Percentiles rank a stretch among this genome's conserved stretches.
Evolutionary conservation across 2,888 invertebrate genomes (phyloP).

Genomic region (Noctua janthina): DNA sequence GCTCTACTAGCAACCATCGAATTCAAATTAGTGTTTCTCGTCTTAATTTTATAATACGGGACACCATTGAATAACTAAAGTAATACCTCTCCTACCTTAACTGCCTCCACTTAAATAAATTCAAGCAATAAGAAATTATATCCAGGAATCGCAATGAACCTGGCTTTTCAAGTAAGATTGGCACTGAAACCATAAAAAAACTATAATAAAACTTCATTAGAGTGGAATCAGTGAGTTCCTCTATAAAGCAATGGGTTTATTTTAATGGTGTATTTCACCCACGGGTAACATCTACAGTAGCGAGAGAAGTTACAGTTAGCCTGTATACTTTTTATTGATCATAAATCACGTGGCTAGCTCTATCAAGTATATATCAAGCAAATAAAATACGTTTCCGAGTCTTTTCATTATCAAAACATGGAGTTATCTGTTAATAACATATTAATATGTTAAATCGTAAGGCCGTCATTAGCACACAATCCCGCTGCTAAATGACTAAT

Average conservation of each 20-base stretch:
- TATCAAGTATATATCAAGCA: background rate
- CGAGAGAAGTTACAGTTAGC: conserved; percentile 5
- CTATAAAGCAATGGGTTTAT: conserved; percentile 45
- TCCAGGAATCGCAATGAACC: conserved; percentile 22
- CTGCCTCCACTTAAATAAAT: background rate
- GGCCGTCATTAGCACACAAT: background rate
- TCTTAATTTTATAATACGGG: background rate
- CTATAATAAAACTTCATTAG: conserved; percentile 49
- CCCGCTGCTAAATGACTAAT: background rate
- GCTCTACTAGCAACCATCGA: background rate
- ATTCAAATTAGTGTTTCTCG: background rate
- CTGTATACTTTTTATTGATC: conserved; percentile 31
- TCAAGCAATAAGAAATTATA: conserved; percentile 32
- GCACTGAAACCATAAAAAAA: conserved; percentile 49
- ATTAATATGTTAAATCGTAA: background rate
- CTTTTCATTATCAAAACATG: background rate
- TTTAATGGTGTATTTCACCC: conserved; percentile 35
- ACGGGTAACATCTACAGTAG: background rate
- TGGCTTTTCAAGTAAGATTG: conserved; percentile 26
- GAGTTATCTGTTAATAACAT: conserved; percentile 13
- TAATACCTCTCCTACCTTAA: background rate
- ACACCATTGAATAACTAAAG: background rate
- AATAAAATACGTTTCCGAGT: background rate
- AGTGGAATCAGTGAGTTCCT: conserved; percentile 46
- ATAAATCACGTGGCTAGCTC: conserved; percentile 17